Evolutionary conservation across 1,140 invertebrate species (phyloP), one percentile per base, ranked within the genome.

Genomic region (Zaprionus camerounensis): DNA sequence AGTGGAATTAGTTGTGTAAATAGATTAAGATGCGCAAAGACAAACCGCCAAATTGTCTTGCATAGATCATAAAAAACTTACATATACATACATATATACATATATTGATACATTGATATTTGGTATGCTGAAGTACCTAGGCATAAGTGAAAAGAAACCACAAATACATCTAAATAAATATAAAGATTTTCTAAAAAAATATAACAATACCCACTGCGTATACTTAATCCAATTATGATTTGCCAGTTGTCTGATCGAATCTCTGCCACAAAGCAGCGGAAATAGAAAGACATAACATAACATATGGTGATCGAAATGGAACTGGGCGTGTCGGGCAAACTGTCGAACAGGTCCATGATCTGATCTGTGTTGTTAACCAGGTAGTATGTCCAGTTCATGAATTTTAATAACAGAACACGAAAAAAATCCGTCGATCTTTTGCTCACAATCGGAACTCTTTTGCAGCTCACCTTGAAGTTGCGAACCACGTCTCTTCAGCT

Each of bases 1-100:
- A 75, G 81, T 79, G 78, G 78, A 80, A 82, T 85, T 88, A 88
- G 86, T 82, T 88, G 86, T 90, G 78, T 90, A 90, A 90, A 90
- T 90, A 90, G 77, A 53, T 80, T 77, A 82, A 90, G 79, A 72
- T 69, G 78, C 78, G 75, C 78, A 70, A 70, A 75, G 79, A 63
- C 71, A 79, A 82, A 76, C 62, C 20, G 5, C 49, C 12, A 41
- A 44, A 62, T 73, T 68, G 22, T 71, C 51, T 41, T 66, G 44
- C 46, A 41, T 55, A 68, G 67, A 75, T 62, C 65, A 69, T 68
- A 46, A 46, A 17, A 3, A 44, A 44, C 41, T 44, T 46, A n/a
- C 41, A 36, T 71, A 61, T 56, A 44, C 53, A 72, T 75, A 65
- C 71, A 83, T 82, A 63, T 57, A 81, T 69, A 64, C 20, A 46